A percentile compares a stretch with the other conserved stretches of the same genome.
Conservation (phyloP, 2,113 vertebrate genomes). For the Hypocryptadius cinnamomeus region DNA sequence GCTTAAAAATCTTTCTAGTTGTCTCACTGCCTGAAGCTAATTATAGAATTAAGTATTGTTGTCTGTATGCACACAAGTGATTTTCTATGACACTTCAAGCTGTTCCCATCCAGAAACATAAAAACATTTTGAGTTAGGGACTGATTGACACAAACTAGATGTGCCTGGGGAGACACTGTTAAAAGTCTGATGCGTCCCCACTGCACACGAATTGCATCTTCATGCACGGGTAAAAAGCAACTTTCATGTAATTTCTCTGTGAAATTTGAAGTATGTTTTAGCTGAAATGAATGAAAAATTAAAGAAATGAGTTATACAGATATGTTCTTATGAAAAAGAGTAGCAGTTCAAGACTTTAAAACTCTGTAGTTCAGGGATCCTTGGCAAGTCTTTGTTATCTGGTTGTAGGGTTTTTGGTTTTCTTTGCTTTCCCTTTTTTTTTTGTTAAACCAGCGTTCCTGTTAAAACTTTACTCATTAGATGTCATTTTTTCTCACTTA, state of each 20-base stretch:
- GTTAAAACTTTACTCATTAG: not conserved
- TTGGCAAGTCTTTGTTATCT: not conserved
- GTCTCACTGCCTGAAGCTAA: slow-evolving; percentile 9
- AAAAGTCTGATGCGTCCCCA: not conserved
- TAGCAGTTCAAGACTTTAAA: not conserved
- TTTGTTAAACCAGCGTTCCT: not conserved
- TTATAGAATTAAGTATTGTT: slow-evolving; percentile 40
- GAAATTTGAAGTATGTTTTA: not conserved
- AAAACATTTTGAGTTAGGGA: not conserved
- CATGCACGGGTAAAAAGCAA: not conserved
- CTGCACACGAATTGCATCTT: not conserved
- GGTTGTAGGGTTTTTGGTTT: not conserved
- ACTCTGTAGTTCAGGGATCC: not conserved
- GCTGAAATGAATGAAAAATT: not conserved
- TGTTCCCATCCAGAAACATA: not conserved
- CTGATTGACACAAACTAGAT: not conserved
- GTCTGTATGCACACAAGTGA: not conserved
- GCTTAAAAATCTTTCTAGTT: not conserved
- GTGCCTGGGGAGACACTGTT: not conserved
- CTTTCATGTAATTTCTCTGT: not conserved
- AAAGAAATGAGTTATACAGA: not conserved
- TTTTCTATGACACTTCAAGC: slow-evolving; percentile 24
- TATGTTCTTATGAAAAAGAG: not conserved
- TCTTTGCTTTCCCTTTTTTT: not conserved
- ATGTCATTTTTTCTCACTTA: not conserved